These are phyloP conservation scores for Hyperopisus bebe DNA, from an alignment of 2,113 vertebrate genomes.

Conservation along the genomic window DNA sequence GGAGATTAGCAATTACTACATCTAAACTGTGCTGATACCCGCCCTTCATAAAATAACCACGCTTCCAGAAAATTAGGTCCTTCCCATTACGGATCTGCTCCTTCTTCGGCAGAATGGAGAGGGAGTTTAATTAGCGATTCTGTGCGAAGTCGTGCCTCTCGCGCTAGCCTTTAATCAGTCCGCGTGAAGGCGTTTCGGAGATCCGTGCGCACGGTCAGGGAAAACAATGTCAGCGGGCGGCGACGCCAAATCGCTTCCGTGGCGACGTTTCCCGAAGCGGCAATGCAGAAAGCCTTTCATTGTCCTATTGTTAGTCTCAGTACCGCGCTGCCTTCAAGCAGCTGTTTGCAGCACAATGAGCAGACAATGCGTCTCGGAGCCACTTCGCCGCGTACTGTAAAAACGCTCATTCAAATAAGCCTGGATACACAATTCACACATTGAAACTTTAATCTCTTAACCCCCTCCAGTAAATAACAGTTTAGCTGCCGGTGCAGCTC, in stretches of 20 bases:
- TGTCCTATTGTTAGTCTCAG: constrained; percentile 63
- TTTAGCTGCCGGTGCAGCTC: constrained; percentile 22
- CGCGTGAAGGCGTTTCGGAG: background rate
- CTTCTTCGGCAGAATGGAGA: background rate
- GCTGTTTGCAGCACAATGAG: constrained; percentile 61
- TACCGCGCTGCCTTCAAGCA: constrained; percentile 58
- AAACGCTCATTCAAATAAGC: constrained; percentile 53
- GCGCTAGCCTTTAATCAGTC: constrained; percentile 6
- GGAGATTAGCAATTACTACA: background rate
- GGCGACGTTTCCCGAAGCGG: constrained; percentile 46
- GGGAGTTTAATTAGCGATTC: constrained; percentile 2
- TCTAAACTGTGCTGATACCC: background rate
- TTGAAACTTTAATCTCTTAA: constrained; percentile 21
- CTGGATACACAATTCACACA: background rate
- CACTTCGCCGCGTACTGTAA: constrained; percentile 58
- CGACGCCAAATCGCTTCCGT: constrained; percentile 47
- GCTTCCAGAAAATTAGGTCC: constrained; percentile 12
- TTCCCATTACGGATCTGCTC: background rate
- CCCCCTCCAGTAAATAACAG: constrained; percentile 25
- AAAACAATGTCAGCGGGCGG: constrained; percentile 48
- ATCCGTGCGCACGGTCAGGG: constrained; percentile 43
- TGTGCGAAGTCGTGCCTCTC: background rate
- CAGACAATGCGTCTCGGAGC: constrained; percentile 52
- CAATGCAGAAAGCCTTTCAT: constrained; percentile 51
- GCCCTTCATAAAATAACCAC: background rate